Conservation (phyloP, 1,140 invertebrate species). For the Pemphigus obesinymphae region DNA sequence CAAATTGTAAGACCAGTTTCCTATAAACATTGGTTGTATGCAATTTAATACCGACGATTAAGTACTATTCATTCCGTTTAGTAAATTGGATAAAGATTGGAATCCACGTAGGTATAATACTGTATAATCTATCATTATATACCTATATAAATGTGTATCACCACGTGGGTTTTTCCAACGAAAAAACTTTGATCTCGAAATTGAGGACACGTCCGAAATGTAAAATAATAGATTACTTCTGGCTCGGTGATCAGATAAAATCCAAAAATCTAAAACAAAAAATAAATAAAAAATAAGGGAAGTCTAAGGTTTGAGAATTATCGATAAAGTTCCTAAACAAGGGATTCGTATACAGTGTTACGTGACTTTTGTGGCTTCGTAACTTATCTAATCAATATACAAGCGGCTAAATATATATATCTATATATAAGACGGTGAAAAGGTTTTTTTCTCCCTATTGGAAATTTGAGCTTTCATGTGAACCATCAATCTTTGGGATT, state of each 20-base stretch:
- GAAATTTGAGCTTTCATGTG: too few species aligned
- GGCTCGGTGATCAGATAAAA: background rate
- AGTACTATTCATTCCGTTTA: too few species aligned
- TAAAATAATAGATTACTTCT: background rate
- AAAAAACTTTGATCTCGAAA: background rate
- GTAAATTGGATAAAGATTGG: too few species aligned
- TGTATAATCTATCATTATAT: too few species aligned
- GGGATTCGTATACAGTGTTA: background rate
- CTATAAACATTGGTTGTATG: too few species aligned
- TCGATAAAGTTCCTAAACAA: background rate
- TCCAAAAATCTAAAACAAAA: too few species aligned
- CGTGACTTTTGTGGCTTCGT: constrained; percentile 4
- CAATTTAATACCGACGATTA: too few species aligned
- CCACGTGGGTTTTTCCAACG: too few species aligned
- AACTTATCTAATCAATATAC: constrained; percentile 32
- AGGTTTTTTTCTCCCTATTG: background rate
- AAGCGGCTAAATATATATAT: background rate
- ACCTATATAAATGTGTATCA: too few species aligned
- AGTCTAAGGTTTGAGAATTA: background rate
- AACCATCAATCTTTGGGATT: constrained; percentile 18
- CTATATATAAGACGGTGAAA: background rate
- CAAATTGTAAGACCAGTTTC: too few species aligned
- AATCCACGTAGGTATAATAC: too few species aligned
- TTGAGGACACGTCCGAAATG: background rate
- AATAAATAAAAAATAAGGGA: background rate